Conservation (phyloP, 2,888 invertebrate species). For the Andrena dorsata region DNA sequence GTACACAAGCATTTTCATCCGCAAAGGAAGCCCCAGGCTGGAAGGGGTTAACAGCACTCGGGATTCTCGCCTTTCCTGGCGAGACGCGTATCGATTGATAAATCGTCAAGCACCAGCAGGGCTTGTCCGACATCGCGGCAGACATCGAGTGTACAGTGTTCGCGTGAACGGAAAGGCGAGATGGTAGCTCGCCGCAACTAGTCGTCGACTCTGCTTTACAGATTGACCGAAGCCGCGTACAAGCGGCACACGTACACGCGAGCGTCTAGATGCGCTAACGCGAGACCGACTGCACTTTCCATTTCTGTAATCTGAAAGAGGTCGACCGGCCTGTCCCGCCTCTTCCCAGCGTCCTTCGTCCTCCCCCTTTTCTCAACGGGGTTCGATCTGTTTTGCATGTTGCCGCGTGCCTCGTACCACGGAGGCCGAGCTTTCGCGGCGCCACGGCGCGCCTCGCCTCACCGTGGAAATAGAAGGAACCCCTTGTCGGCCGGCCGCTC, state of each 20-base stretch:
- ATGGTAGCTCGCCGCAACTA: conserved; percentile 74
- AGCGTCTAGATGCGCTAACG: conserved; percentile 65
- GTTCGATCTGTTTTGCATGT: conserved; percentile 49
- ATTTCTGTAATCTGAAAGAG: conserved; percentile 77
- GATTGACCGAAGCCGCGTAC: conserved; percentile 70
- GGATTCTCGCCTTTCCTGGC: conserved; percentile 29
- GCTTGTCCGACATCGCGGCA: conserved; percentile 59
- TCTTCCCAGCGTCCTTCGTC: conserved; percentile 21
- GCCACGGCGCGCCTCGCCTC: conserved; percentile 20
- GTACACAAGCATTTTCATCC: background rate
- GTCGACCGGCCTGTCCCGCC: conserved; percentile 43
- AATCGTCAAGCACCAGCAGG: conserved; percentile 53
- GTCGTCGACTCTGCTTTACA: conserved; percentile 75
- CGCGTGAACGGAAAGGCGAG: conserved; percentile 65
- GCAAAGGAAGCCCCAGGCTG: background rate
- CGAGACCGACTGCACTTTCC: conserved; percentile 74
- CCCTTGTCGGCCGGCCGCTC: conserved; percentile 26
- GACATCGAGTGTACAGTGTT: conserved; percentile 59
- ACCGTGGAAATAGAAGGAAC: conserved; percentile 26
- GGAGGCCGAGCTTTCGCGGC: conserved; percentile 36
- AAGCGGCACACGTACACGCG: background rate
- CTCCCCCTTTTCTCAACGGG: background rate
- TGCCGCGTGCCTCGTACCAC: conserved; percentile 28
- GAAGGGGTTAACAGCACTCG: conserved; percentile 36
- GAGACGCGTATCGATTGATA: conserved; percentile 53